A percentile compares a stretch with the other conserved stretches of the same genome.
These are phyloP conservation scores for Sesamia nonagrioides DNA, from an alignment of 1,140 invertebrate genomes.

Conservation along the genomic window DNA sequence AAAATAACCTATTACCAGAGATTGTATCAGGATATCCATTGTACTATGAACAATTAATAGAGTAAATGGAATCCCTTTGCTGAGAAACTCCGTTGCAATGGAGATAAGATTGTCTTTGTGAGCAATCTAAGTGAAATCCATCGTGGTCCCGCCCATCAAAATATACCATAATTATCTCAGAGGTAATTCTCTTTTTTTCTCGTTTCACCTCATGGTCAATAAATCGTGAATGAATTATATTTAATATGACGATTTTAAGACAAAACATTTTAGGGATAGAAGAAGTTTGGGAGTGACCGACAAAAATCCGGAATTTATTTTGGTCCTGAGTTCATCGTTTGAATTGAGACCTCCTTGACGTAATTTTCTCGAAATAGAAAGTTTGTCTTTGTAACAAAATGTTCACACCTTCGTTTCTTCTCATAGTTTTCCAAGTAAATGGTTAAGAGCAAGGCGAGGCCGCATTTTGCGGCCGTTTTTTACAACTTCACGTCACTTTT, in stretches of 20 bases:
- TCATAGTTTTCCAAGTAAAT: conserved; percentile 44
- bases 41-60: conserved; percentile 1
- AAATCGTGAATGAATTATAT: conserved; percentile 5
- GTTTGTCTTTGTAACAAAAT: conserved; percentile 26
- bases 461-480: conserved; percentile 44
- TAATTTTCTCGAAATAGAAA: conserved; percentile 8
- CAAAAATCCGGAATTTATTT: conserved; percentile 31
- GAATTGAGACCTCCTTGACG: conserved; percentile 1
- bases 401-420: conserved; percentile 20
- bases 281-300: background rate
- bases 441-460: conserved; percentile 42
- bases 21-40: background rate
- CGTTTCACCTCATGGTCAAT: background rate
- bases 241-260: conserved; percentile 16
- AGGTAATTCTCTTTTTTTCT: background rate
- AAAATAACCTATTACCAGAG: conserved; percentile 25
- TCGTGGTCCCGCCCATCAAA: background rate
- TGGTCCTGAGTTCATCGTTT: conserved; percentile 1
- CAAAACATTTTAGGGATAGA: conserved; percentile 13
- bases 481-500: conserved; percentile 45
- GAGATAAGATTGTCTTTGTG: no score
- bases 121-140: no score
- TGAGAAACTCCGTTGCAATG: no score
- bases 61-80: background rate
- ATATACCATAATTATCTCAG: background rate